These are phyloP conservation scores for Elgonia sp. DNA, from an alignment of 2,888 invertebrate genomes.

Conservation along the genomic window DNA sequence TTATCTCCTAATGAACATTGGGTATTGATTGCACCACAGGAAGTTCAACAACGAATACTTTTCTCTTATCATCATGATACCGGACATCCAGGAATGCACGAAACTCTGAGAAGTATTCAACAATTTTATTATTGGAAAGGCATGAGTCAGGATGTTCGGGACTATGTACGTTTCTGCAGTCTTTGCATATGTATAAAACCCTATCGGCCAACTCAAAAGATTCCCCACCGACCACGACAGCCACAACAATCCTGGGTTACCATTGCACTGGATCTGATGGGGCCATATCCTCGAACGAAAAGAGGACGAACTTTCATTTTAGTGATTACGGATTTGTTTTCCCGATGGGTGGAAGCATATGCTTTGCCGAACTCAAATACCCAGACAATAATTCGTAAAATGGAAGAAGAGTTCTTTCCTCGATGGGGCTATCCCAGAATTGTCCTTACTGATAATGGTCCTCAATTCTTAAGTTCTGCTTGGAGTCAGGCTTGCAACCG, in stretches of 20 bases:
- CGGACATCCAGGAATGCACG: too few relatives aligned
- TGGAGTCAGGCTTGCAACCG: neutral
- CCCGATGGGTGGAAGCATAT: constrained; percentile 78
- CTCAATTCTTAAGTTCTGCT: neutral
- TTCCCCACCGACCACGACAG: neutral
- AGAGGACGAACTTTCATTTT: constrained; percentile 66
- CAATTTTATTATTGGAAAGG: too few relatives aligned
- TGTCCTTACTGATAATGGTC: constrained; percentile 15
- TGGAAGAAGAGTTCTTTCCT: too few relatives aligned
- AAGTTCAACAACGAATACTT: too few relatives aligned
- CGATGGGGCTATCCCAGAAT: too few relatives aligned
- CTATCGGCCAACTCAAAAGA: neutral
- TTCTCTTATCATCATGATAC: too few relatives aligned
- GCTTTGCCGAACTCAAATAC: constrained; percentile 53
- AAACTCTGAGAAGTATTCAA: too few relatives aligned
- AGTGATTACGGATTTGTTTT: constrained; percentile 77
- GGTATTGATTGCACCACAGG: too few relatives aligned
- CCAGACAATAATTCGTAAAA: too few relatives aligned
- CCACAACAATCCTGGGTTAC: neutral
- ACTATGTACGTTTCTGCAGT: too few relatives aligned
- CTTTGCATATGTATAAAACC: neutral
- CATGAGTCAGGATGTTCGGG: too few relatives aligned
- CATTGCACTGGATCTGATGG: constrained; percentile 71
- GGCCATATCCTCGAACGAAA: constrained; percentile 67
- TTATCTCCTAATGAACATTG: too few relatives aligned